A percentile compares a stretch with the other conserved stretches of the same genome.
Evolutionary conservation across 2,113 vertebrate genomes (phyloP).

Genomic region (Saimiri boliviensis): DNA sequence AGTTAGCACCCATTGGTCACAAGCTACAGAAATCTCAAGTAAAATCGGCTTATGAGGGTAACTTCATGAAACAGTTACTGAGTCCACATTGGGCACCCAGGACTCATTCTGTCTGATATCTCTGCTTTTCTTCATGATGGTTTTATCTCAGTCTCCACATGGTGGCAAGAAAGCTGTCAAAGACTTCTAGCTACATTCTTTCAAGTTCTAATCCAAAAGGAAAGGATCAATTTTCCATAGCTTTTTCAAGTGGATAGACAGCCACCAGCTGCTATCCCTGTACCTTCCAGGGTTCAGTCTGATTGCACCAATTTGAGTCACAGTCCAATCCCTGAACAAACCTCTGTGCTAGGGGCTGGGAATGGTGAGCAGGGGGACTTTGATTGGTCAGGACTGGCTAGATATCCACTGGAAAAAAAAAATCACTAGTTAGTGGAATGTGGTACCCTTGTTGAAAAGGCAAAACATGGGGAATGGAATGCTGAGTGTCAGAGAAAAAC

Average conservation of each 20-base stretch:
- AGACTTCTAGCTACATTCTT: neutral
- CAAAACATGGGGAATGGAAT: neutral
- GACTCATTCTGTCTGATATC: too few species aligned
- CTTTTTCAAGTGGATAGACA: neutral
- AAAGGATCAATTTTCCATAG: neutral
- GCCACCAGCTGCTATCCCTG: neutral
- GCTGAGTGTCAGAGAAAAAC: neutral
- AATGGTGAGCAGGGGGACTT: neutral
- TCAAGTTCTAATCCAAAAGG: neutral
- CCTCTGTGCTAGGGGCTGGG: accelerated
- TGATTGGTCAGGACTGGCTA: too few species aligned
- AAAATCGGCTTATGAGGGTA: neutral
- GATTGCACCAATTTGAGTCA: neutral
- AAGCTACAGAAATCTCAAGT: neutral
- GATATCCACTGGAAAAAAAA: neutral
- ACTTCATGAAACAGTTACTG: neutral
- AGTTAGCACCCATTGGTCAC: neutral
- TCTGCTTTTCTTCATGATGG: neutral
- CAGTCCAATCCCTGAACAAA: neutral
- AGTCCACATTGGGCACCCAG: neutral
- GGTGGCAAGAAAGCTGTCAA: neutral
- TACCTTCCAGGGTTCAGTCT: neutral
- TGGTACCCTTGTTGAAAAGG: neutral
- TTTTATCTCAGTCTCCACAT: neutral
- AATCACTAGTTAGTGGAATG: neutral